Evolutionary conservation across 2,797 vertebrate genomes (phyloP), one percentile per base, ranked within the genome.

Genomic region (Cheirogaleus major): DNA sequence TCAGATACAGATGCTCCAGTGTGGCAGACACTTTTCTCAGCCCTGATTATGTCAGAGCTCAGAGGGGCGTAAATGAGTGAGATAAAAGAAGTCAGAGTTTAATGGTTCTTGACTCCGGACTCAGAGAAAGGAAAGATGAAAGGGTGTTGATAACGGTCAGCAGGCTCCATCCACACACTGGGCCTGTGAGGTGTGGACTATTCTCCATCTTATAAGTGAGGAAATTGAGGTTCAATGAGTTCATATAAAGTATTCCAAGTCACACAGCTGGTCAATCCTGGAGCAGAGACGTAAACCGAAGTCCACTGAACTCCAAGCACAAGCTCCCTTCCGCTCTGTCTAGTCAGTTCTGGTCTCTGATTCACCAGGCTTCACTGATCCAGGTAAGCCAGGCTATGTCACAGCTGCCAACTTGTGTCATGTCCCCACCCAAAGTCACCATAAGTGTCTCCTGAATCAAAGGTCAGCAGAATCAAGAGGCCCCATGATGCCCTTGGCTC

Each of bases 391-490:
- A 32, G 30, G 35, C 55, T 73, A 2, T 20, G 14, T 30, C 25
- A 13, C 17, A 52, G n/a, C 25, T 73, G 25, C 4, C 35, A 61
- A 11, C 30, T 1, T 9, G 0, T 45, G 45, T 2, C 32, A 1
- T 45, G 45, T 4, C 25, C 18, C 14, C 4, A 61, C 32, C 57
- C 38, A 32, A 38, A 70, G 27, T 38, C 25, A 63, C 17, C 27
- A 35, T 43, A 50, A 45, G 52, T 61, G 12, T 65, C 30, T 32
- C 52, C 35, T 45, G 67, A 23, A 73, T 55, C 48, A 79, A 73
- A 78, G 48, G 11, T 48, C 10, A 43, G 23, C 52, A 41, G 30
- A 8, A n/a, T 30, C 32, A 17, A 25, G 23, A 72, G 38, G 6
- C 23, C n/a, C n/a, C 3, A 48, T 59, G 15, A 0, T 55, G 12